Evolutionary conservation across 2,888 invertebrate species (phyloP).

Genomic region (Microplitis deprimator): DNA sequence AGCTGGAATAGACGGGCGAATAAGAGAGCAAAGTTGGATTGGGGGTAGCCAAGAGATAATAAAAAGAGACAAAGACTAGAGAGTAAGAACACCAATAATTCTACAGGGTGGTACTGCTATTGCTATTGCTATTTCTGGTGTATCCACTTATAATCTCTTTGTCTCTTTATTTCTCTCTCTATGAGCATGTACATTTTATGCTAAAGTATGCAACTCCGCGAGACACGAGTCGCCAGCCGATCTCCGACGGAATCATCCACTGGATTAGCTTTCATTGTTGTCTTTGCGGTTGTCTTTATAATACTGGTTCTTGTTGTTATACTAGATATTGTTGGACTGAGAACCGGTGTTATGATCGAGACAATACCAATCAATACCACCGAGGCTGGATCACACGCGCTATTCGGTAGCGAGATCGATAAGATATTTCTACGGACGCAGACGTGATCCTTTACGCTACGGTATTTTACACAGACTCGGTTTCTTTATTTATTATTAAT

Average conservation of each 20-base stretch:
- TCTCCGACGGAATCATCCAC: slow-evolving; percentile 58
- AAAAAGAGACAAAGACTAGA: slow-evolving; percentile 48
- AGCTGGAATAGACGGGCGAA: slow-evolving; percentile 36
- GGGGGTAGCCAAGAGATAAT: slow-evolving; percentile 33
- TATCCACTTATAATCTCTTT: not conserved
- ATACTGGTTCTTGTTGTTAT: slow-evolving; percentile 17
- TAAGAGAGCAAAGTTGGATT: not conserved
- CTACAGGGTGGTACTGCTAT: not conserved
- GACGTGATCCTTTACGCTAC: not conserved
- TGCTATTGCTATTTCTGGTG: too few species aligned
- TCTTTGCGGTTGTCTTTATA: slow-evolving; percentile 28
- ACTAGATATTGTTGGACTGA: slow-evolving; percentile 13
- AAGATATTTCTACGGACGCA: not conserved
- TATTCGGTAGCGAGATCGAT: slow-evolving; percentile 26
- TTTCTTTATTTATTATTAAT: too few species aligned
- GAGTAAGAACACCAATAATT: slow-evolving; percentile 37
- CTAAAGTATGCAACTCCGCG: slow-evolving; percentile 61
- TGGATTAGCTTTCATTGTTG: slow-evolving; percentile 44
- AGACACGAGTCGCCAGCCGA: slow-evolving; percentile 51
- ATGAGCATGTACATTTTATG: slow-evolving; percentile 54
- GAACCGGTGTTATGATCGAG: slow-evolving; percentile 39
- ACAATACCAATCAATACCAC: slow-evolving; percentile 17
- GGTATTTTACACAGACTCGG: not conserved
- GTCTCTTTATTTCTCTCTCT: slow-evolving; percentile 41
- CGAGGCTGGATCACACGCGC: slow-evolving; percentile 17